Percentiles rank a stretch among this genome's conserved stretches.
Evolutionary conservation across 2,888 invertebrate species (phyloP).

Genomic region (Mayetiola destructor): DNA sequence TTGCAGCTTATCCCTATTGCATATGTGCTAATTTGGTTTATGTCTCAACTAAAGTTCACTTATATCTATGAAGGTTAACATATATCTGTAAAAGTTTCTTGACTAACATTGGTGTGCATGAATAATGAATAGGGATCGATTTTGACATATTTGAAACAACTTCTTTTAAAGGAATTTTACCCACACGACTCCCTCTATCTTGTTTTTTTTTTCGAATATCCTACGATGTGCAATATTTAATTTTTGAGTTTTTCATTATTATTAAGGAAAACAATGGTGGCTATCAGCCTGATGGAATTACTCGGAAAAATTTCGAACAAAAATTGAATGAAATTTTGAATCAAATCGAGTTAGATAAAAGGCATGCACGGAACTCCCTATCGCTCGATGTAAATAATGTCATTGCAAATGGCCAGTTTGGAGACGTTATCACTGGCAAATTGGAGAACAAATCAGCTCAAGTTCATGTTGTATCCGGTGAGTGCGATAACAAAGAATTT

Average conservation of each 20-base stretch:
- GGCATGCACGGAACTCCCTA: constrained; percentile 50
- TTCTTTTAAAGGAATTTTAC: too few species aligned
- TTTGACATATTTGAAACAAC: too few species aligned
- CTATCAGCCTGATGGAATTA: constrained; percentile 60
- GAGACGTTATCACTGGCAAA: constrained; percentile 57
- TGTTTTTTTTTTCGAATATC: constrained; percentile 10
- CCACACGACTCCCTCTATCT: too few species aligned
- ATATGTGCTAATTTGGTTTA: too few species aligned
- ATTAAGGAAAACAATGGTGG: constrained; percentile 53
- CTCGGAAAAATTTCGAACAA: constrained; percentile 59
- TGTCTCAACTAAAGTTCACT: too few species aligned
- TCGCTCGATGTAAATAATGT: constrained; percentile 55
- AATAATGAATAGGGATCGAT: too few species aligned
- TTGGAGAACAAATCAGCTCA: constrained; percentile 44
- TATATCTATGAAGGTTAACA: too few species aligned
- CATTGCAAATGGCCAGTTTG: constrained; percentile 61
- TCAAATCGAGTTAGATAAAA: constrained; percentile 38
- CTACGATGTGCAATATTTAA: neutral
- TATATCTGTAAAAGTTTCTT: too few species aligned
- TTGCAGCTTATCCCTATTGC: too few species aligned
- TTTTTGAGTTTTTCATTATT: constrained; percentile 4
- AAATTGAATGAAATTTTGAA: constrained; percentile 52
- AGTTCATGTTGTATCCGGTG: constrained; percentile 47
- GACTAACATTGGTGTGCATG: too few species aligned
- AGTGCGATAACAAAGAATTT: neutral